These are phyloP conservation scores for Phylloscopus whistleri DNA, from an alignment of 2,113 vertebrate species.

Conservation along the genomic window DNA sequence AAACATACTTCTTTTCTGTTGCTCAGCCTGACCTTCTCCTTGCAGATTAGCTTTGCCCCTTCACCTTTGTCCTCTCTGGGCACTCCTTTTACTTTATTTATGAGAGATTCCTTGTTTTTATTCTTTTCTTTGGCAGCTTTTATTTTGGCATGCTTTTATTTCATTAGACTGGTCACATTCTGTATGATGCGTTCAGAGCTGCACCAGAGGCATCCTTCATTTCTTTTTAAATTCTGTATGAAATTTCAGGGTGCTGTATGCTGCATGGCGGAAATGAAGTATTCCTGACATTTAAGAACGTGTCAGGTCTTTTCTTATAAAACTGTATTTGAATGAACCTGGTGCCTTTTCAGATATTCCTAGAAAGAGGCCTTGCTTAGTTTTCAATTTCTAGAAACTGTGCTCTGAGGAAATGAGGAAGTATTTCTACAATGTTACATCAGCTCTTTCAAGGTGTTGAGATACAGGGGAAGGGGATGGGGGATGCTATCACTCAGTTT, in stretches of 20 bases:
- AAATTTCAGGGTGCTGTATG: background rate
- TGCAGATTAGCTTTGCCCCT: conserved; percentile 50
- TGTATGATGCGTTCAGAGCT: background rate
- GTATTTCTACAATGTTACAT: background rate
- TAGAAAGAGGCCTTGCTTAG: background rate
- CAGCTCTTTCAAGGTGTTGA: background rate
- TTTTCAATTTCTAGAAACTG: background rate
- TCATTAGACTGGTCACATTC: background rate
- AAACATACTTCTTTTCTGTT: conserved; percentile 27
- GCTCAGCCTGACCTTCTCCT: conserved; percentile 33
- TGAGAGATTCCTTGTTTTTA: background rate
- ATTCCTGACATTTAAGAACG: background rate
- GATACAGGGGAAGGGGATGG: background rate
- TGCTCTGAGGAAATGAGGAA: background rate
- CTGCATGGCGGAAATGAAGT: background rate
- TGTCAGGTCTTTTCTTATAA: background rate
- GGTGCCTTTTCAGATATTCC: background rate
- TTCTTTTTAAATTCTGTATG: background rate
- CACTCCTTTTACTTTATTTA: background rate
- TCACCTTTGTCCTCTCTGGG: conserved; percentile 45
- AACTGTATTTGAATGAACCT: background rate
- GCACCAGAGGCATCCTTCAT: background rate
- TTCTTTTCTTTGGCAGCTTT: background rate
- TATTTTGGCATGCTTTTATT: conserved; percentile 2
- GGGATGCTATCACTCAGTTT: background rate